Evolutionary conservation across 2,113 vertebrate genomes (phyloP), one percentile per base, ranked within the genome.

Genomic region (Ammodytes dubius): DNA sequence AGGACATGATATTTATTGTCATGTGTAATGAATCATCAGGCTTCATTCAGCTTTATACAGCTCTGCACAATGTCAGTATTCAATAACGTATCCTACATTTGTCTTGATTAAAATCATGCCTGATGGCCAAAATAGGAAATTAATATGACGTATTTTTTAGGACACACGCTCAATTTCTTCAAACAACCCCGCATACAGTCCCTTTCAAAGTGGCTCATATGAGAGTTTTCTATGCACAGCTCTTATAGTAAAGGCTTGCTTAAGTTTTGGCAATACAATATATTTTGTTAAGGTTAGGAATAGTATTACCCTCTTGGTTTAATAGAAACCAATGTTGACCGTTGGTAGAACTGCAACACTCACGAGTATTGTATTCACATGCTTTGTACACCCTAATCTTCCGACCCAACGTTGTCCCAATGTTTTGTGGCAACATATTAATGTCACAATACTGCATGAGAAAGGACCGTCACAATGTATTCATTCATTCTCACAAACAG

Each of bases 1-100:
- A 39, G 76, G 69, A 83, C 65, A 68, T 86, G 54, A 82, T 79
- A 69, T 63, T 80, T 69, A 86, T 84, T 88, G 84, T 90, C 85
- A 83, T 79, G 58, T 58, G 12, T 79, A 84, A 82, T 87, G 80
- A 79, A 58, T 81, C 77, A 73, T 79, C 72, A 69, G 79, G 60
- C 70, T 82, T 70, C 47, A 58, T 79, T 74, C 46, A 42, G 66
- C 53, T 56, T 73, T 42, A 7, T 49, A 4, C 57, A 37, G 27
- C 80, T 63, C 53, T 46, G 60, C 63, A 37, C 57, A 53, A 67
- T 66, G 76, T 81, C 50, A 60, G 27, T 59, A 75, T 43, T 69
- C 45, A 57, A 6, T 27, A 75, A 54, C 14, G 3, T 57, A 57
- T 60, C 77, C 71, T 46, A 42, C 49, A 71, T 67, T 81, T 74